A percentile compares a stretch with the other conserved stretches of the same genome.
phyloP scores from a whole-genome alignment of 64 coral and sea anemone genomes.

The Acropora yongei region DNA sequence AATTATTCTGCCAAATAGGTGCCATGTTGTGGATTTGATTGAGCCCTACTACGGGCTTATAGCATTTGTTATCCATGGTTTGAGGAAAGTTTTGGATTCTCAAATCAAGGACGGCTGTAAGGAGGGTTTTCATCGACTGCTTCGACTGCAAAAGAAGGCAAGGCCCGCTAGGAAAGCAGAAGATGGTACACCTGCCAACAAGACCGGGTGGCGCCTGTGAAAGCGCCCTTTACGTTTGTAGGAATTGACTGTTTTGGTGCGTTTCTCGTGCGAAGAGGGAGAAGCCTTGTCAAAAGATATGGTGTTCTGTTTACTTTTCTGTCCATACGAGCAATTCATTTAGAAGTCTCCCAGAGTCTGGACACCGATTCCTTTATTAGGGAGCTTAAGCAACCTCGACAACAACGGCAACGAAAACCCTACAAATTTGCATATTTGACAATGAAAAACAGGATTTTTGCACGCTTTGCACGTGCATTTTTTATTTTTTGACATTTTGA shows the following conservation, averaged over 20 bases:
- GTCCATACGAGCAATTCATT: not conserved
- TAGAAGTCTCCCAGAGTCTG: constrained; percentile 6
- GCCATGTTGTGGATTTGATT: constrained; percentile 53
- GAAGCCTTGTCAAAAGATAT: not conserved
- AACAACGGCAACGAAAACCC: no score
- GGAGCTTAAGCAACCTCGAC: no score
- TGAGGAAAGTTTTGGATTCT: constrained; percentile 55
- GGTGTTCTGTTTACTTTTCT: not conserved
- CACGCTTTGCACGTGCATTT: no score
- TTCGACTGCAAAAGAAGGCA: constrained; percentile 2
- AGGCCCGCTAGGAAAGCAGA: not conserved
- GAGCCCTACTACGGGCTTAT: constrained; percentile 7
- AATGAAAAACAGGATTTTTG: no score
- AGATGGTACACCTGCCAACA: constrained; percentile 17
- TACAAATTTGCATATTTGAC: no score
- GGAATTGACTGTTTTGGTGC: constrained; percentile 36
- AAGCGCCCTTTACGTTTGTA: constrained; percentile 19
- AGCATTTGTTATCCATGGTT: constrained; percentile 53
- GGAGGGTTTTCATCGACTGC: constrained; percentile 14
- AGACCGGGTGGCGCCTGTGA: constrained; percentile 24
- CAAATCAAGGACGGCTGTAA: not conserved
- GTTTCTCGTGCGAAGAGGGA: not conserved
- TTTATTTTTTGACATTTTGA: no score
- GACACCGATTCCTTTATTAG: no score
- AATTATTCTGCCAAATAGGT: constrained; percentile 62